Percentiles rank a stretch among this genome's conserved stretches.
These are phyloP conservation scores for Motacilla alba DNA, from an alignment of 2,113 vertebrate species.

Conservation along the genomic window DNA sequence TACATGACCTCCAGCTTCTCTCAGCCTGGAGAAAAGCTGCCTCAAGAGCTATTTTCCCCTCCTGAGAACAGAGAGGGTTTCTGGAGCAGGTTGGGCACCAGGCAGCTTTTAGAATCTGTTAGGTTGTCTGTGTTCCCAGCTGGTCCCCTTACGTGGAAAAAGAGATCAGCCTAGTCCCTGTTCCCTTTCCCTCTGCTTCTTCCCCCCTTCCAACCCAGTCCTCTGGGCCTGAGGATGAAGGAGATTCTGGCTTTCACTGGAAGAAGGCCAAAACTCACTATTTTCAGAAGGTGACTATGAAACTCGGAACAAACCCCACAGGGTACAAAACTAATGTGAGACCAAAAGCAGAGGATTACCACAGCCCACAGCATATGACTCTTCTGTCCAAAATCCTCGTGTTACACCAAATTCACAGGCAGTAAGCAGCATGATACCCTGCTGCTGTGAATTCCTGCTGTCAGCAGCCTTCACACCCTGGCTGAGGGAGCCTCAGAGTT, in stretches of 20 bases:
- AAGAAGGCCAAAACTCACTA: background rate
- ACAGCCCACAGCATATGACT: background rate
- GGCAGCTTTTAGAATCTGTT: background rate
- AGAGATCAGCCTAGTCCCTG: background rate
- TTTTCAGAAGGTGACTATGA: background rate
- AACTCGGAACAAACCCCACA: background rate
- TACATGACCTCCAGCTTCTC: background rate
- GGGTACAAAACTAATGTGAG: background rate
- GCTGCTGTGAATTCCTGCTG: background rate
- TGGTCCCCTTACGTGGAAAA: rapidly evolving
- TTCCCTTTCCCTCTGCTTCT: background rate
- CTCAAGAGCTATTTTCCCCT: background rate
- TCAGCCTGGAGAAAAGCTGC: background rate
- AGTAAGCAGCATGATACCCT: background rate
- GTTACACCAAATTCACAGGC: background rate
- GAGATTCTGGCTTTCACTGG: background rate
- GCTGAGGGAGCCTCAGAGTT: background rate
- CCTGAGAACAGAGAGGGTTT: background rate
- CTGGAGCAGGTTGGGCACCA: background rate
- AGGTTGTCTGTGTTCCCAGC: background rate
- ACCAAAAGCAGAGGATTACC: background rate
- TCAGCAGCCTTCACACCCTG: background rate
- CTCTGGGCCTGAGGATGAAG: background rate
- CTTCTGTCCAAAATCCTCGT: rapidly evolving
- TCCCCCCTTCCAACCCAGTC: background rate